Base-by-base conservation (phyloP, 2,113 vertebrate genomes). In the Narcine bancroftii region DNA sequence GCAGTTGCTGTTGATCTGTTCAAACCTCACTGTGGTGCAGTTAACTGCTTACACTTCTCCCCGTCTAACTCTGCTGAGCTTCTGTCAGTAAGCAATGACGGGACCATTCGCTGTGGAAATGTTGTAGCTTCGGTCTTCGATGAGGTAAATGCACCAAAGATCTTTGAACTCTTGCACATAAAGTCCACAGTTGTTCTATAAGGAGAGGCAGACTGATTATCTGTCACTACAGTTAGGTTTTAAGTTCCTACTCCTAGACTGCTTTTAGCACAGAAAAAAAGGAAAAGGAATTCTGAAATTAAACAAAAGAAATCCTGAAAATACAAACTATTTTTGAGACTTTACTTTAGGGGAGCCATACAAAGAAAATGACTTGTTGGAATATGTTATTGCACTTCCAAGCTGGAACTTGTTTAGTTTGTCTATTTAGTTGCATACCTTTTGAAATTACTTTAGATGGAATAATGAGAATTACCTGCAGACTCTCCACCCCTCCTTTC, bases 21-120 rank as follows among this genome's bases (percentile, higher is more conserved):
- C 92, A 63, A 93, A 2, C 96, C 96, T 0, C 98, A 99, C 94
- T 95, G 89, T 45, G 72, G 93, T 6, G 6, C 93, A 0, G 95
- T 98, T 21, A 92, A 63, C 94, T 96, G 96, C 94, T 93, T 99
- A 95, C 94, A 96, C 5, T 99, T 99, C 91, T 97, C 97, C 26
- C 96, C 94, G 0, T 93, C 92, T 45, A 95, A 96, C 11, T 95
- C 97, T 0, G 94, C 95, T 6, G 96, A 97, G 9, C 76, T 99
- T 92, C 94, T 99, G 93, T 97, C 97, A 21, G 94, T 97, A n/a
- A 97, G 98, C 95, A 94, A 94, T 0, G 97, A 98, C 24, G 96
- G 97, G 3, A 95, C 94, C 0, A 50, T 98, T 50, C 97, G 97
- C 63, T 97, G 97, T 29, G 97, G 96, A 0, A 98, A 99, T 9